Base-by-base conservation (phyloP, 2,113 vertebrate genomes). In the Chinchilla lanigera region DNA sequence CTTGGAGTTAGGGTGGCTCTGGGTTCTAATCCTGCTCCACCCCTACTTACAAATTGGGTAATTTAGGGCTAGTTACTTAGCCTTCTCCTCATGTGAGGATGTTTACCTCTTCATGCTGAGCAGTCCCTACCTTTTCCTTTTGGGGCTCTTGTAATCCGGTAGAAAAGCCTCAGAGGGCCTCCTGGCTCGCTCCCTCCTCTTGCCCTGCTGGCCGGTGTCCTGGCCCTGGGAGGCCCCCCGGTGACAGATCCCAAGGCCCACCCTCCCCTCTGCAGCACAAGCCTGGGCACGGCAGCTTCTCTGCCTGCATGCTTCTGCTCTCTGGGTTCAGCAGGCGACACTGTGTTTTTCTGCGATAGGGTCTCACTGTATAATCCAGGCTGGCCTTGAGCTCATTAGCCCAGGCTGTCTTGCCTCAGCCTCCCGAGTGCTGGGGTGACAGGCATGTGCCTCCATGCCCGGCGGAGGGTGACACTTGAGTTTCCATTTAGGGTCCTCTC, bases 131-230 rank as follows among this genome's bases (percentile, higher is more conserved):
- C 69, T 85, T 87, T 52, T 50, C 47, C 8, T 9, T 80, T 52
- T 28, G 13, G 10, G 86, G 78, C 17, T 54, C 30, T 63, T 52
- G 30, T 24, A 19, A 19, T 54, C 35, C 73, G 69, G 26, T 13
- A 83, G 65, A 38, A 38, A 95, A 93, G 52, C 78, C 86, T 52
- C 65, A n/a, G 85, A 92, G 92, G 85, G 95, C 24, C 17, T 85
- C 75, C 75, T 92, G 90, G 88, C 52, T 90, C 93, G 38, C 30
- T 22, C 38, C 8, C 12, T 60, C 20, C 44, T 13, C 13, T 3
- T 35, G n/a, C 44, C 13, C 38, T 35, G 5, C 85, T 10, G 67
- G 47, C 38, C 69, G 26, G 50, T 19, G 67, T 35, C n/a, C 35
- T 13, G 82, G 17, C 14, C 77, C 83, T 9, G 9, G 28, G 22